Evolutionary conservation across 2,797 vertebrate species (phyloP).

Genomic region (Pantherophis alleghaniensis): DNA sequence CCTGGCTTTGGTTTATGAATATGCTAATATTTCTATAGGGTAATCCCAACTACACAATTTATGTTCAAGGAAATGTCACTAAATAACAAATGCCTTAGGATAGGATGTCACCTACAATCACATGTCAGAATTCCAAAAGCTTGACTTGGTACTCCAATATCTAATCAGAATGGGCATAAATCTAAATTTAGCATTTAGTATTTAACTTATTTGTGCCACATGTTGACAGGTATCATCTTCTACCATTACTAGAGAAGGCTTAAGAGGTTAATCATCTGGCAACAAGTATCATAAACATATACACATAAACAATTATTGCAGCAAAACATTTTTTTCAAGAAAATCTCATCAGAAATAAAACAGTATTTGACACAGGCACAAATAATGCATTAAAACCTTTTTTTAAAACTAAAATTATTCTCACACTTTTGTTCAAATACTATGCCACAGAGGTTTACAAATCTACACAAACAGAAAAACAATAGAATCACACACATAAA

Average conservation of each 20-base stretch:
- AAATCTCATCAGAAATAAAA: neutral
- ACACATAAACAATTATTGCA: neutral
- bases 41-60: neutral
- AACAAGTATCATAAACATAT: neutral
- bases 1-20: slow-evolving; percentile 3
- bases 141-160: neutral
- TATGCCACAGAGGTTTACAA: neutral
- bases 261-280: neutral
- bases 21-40: neutral
- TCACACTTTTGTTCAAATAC: neutral
- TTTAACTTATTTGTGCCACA: neutral
- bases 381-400: neutral
- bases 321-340: neutral
- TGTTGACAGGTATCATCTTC: neutral
- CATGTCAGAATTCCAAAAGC: neutral
- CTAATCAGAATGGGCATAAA: neutral
- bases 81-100: neutral
- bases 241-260: neutral
- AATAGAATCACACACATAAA: neutral
- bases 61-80: slow-evolving; percentile 9
- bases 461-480: neutral
- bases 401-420: neutral
- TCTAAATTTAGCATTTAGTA: slow-evolving; percentile 7
- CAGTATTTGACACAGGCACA: neutral
- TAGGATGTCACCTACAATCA: neutral